Evolutionary conservation across 2,113 vertebrate genomes (phyloP).

Genomic region (Gobius niger): DNA sequence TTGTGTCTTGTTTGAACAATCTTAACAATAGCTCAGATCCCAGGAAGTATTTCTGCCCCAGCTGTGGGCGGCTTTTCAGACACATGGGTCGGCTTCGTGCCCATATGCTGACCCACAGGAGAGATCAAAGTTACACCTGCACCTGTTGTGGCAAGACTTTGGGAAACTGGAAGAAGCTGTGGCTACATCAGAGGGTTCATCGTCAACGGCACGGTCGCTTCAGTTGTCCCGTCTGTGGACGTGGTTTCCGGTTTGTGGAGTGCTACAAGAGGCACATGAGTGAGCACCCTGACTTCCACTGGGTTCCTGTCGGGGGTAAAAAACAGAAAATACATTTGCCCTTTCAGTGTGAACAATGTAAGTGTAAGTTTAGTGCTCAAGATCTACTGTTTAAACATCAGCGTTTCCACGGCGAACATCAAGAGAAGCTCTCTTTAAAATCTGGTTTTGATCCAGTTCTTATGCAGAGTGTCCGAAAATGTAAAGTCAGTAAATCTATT

Average conservation of each 20-base stretch:
- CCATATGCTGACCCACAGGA: conserved; percentile 77
- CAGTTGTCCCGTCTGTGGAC: conserved; percentile 68
- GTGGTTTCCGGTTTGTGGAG: conserved; percentile 71
- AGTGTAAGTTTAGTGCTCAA: conserved; percentile 67
- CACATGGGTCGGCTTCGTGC: conserved; percentile 76
- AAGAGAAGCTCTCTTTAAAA: conserved; percentile 17
- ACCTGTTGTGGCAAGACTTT: conserved; percentile 70
- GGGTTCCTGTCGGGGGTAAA: conserved; percentile 49
- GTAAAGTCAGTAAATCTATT: not conserved
- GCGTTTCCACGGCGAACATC: conserved; percentile 61
- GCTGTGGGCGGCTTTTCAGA: conserved; percentile 73
- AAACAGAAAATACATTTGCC: conserved; percentile 53
- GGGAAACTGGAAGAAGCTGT: conserved; percentile 74
- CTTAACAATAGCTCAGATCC: conserved; percentile 72
- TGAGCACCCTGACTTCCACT: conserved; percentile 70
- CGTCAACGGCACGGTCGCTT: conserved; percentile 73
- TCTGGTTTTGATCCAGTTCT: not conserved
- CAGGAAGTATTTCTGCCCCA: conserved; percentile 75
- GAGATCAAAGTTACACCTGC: conserved; percentile 66
- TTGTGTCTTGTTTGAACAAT: conserved; percentile 68
- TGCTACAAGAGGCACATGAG: conserved; percentile 73
- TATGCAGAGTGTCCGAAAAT: not conserved
- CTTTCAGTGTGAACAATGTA: conserved; percentile 76
- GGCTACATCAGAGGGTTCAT: conserved; percentile 77
- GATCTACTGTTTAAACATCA: conserved; percentile 76